Conservation (phyloP, 2,888 invertebrate genomes). For the Ligdia adustata region DNA sequence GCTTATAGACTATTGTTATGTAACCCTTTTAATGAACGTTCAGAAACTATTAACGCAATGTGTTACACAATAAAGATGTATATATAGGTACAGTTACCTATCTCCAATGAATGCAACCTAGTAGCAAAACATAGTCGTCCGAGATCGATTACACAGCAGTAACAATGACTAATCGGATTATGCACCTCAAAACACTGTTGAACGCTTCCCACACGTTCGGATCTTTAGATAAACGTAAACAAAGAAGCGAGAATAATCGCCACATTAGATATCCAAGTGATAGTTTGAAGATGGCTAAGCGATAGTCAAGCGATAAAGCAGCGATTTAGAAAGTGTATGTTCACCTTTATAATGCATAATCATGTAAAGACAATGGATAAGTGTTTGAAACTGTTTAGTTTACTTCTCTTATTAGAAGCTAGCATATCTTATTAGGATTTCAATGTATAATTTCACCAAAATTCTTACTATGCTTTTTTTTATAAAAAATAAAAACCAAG, state of each 20-base stretch:
- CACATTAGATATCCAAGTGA: constrained; percentile 55
- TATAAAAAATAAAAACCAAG: too few species aligned
- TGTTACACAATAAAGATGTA: neutral
- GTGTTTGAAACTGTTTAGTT: too few species aligned
- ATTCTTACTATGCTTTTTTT: too few species aligned
- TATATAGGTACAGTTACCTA: neutral
- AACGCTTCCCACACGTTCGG: constrained; percentile 50
- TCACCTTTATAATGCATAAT: constrained; percentile 61
- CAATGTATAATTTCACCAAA: too few species aligned
- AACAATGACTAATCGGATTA: constrained; percentile 25
- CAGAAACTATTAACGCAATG: too few species aligned
- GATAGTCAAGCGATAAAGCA: constrained; percentile 51
- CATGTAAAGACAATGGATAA: constrained; percentile 55
- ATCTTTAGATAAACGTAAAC: constrained; percentile 57
- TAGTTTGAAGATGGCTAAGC: constrained; percentile 54
- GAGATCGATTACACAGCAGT: constrained; percentile 20
- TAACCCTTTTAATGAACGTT: too few species aligned
- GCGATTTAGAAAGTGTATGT: constrained; percentile 63
- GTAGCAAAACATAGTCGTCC: constrained; percentile 19
- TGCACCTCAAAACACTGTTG: constrained; percentile 35
- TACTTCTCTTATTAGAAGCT: too few species aligned
- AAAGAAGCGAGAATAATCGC: constrained; percentile 63
- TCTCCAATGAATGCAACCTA: constrained; percentile 1
- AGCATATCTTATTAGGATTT: too few species aligned
- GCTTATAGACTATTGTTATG: too few species aligned